phyloP scores from a whole-genome alignment of 2,797 vertebrate species.

The Toxotes lorentzi region DNA sequence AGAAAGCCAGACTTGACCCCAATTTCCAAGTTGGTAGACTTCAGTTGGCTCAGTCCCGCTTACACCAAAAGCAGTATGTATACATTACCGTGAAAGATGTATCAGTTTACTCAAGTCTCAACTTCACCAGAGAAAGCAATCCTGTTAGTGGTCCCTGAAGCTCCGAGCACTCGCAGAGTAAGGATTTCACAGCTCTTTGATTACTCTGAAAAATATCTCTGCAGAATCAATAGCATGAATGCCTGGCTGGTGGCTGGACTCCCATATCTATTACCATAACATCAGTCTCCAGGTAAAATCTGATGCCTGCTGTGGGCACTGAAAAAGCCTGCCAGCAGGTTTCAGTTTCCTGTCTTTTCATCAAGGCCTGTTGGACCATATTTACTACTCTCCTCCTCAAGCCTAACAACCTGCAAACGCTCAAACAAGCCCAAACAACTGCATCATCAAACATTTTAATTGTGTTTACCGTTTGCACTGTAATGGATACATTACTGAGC shows the following conservation, averaged over 20 bases:
- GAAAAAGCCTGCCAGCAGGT: constrained; percentile 64
- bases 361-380: constrained; percentile 54
- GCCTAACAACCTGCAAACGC: constrained; percentile 24
- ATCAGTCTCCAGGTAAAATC: constrained; percentile 71
- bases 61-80: constrained; percentile 36
- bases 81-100: constrained; percentile 53
- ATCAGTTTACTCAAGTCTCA: constrained; percentile 74
- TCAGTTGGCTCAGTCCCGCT: neutral
- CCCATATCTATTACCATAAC: constrained; percentile 76
- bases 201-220: constrained; percentile 82
- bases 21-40: constrained; percentile 18
- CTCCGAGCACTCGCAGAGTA: constrained; percentile 65
- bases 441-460: constrained; percentile 18
- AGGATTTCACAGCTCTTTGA: constrained; percentile 82
- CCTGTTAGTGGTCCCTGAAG: constrained; percentile 76
- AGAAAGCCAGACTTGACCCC: constrained; percentile 31
- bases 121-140: constrained; percentile 77
- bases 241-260: constrained; percentile 67
- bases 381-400: constrained; percentile 38
- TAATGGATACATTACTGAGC: constrained; percentile 21
- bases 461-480: constrained; percentile 24
- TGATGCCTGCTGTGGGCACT: constrained; percentile 64
- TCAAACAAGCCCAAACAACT: constrained; percentile 10
- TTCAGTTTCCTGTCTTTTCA: constrained; percentile 67
- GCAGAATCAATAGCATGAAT: constrained; percentile 78